Evolutionary conservation across 1,140 invertebrate genomes (phyloP).

Genomic region (Heliothis virescens): DNA sequence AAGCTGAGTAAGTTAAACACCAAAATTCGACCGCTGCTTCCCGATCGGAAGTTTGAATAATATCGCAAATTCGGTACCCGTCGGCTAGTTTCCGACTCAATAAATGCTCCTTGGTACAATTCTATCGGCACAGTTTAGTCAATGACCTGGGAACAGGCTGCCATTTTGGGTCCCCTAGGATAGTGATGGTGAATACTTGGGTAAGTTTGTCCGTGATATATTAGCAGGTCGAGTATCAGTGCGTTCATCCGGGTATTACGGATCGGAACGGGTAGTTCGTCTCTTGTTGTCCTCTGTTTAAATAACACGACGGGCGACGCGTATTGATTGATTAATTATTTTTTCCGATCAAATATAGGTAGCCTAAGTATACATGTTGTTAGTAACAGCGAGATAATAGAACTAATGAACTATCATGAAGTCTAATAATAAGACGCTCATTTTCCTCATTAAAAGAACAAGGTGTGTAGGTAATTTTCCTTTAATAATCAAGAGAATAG

Average conservation of each 20-base stretch:
- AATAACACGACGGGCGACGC: background rate
- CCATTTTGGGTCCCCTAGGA: background rate
- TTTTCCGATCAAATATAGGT: no score
- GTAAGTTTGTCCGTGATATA: slow-evolving; percentile 16
- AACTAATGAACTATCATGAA: no score
- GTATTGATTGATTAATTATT: no score
- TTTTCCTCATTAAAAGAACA: no score
- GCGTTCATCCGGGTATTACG: background rate
- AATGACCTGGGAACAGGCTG: slow-evolving; percentile 14
- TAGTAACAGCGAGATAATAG: no score
- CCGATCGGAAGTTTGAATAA: slow-evolving; percentile 38
- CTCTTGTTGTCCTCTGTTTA: background rate
- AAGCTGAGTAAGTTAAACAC: slow-evolving; percentile 21
- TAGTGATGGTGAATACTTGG: slow-evolving; percentile 18
- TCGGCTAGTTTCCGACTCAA: slow-evolving; percentile 31
- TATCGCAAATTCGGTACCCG: slow-evolving; percentile 27
- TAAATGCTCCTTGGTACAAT: slow-evolving; percentile 18
- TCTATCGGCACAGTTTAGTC: slow-evolving; percentile 24
- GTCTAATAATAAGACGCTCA: no score
- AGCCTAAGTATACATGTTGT: background rate
- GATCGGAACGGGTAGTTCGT: background rate
- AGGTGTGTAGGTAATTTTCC: background rate
- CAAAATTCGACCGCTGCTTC: slow-evolving; percentile 27
- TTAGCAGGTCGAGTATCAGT: slow-evolving; percentile 20
- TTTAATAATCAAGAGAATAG: background rate